These are phyloP conservation scores for Hesperophylax magnus DNA, from an alignment of 1,140 invertebrate species.

Conservation along the genomic window DNA sequence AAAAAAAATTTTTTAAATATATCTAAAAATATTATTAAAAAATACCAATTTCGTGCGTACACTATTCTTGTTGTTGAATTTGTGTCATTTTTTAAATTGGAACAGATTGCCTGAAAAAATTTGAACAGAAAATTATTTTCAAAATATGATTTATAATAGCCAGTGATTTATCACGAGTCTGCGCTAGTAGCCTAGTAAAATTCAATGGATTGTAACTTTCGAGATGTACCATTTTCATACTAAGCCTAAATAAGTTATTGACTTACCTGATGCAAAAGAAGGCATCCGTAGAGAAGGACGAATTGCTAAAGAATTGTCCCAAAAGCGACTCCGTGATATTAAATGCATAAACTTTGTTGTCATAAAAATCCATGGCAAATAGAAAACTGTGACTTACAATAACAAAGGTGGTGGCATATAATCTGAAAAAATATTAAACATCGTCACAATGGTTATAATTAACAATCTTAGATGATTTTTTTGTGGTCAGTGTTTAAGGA, in stretches of 20 bases:
- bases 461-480: no score
- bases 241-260: not conserved
- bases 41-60: no score
- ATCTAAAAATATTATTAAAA: no score
- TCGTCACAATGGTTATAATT: not conserved
- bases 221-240: not conserved
- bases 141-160: no score
- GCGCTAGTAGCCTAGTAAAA: no score
- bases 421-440: slow-evolving; percentile 37
- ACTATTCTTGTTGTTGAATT: no score
- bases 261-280: slow-evolving; percentile 49
- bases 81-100: no score
- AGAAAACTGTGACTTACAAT: slow-evolving; percentile 40
- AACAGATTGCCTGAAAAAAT: no score
- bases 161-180: no score
- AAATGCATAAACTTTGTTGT: slow-evolving; percentile 38
- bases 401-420: slow-evolving; percentile 40
- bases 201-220: not conserved
- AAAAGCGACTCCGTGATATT: not conserved
- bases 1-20: no score
- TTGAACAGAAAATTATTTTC: no score
- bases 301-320: slow-evolving; percentile 24
- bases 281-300: slow-evolving; percentile 28
- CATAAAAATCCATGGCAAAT: slow-evolving; percentile 42
- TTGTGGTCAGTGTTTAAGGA: not conserved